Conservation (phyloP, 2,113 vertebrate species). For the Sander lucioperca region DNA sequence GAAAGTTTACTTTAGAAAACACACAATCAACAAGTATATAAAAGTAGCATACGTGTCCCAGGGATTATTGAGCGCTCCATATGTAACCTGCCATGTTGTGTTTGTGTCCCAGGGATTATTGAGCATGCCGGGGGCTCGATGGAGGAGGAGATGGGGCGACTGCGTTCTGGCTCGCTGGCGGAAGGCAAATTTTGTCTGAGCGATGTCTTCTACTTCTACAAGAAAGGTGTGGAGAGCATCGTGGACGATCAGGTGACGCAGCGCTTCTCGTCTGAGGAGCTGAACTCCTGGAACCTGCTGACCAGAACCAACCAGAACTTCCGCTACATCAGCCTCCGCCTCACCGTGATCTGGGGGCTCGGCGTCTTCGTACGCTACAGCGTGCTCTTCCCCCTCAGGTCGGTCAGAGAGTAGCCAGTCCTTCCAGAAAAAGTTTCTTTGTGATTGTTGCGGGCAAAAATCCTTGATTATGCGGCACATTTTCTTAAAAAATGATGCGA, state of each 20-base stretch:
- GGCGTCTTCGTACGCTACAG: conserved; percentile 93
- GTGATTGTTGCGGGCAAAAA: too few species aligned
- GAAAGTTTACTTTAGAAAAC: too few species aligned
- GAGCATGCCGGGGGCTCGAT: conserved; percentile 89
- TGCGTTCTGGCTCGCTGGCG: conserved; percentile 62
- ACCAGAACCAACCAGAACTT: conserved; percentile 96
- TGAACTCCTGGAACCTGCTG: conserved; percentile 98
- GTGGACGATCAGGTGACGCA: conserved; percentile 96
- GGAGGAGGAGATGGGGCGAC: conserved; percentile 89
- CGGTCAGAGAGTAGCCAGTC: conserved; percentile 40
- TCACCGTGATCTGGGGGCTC: conserved; percentile 92
- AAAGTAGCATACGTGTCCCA: too few species aligned
- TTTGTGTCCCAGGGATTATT: conserved; percentile 84
- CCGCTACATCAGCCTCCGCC: conserved; percentile 90
- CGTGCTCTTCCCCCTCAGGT: conserved; percentile 93
- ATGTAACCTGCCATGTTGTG: too few species aligned
- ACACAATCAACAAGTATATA: too few species aligned
- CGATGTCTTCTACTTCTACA: conserved; percentile 93
- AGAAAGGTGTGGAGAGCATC: conserved; percentile 93
- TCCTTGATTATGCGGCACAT: too few species aligned
- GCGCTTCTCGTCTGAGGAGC: conserved; percentile 96
- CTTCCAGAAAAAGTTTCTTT: too few species aligned
- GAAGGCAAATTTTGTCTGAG: conserved; percentile 88
- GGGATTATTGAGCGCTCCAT: too few species aligned
- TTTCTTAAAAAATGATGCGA: too few species aligned